Evolutionary conservation across 2,113 vertebrate species (phyloP), one percentile per base, ranked within the genome.

Genomic region (Fregetta grallaria): DNA sequence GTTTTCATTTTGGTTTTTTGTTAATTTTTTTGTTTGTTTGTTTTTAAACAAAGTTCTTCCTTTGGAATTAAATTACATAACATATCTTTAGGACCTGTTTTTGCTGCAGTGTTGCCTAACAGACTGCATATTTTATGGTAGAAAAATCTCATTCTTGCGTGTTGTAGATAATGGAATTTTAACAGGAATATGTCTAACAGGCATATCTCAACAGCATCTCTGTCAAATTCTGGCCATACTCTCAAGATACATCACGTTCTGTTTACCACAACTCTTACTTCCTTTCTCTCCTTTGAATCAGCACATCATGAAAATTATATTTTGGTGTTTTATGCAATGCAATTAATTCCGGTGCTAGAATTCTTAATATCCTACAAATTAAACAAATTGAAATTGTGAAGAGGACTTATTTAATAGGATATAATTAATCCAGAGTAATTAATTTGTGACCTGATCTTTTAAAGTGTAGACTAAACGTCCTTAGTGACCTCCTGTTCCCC

Each of bases 401-500:
- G 77, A 92, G 66, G 77, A 65, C 53, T 78, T 67, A 13, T 71
- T 94, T 72, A 92, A 68, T 79, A 82, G 58, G 74, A 82, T 93
- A 34, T 91, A 96, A 95, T 94, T 74, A 92, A 91, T 90, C 74
- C 9, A 13, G 56, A 93, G 34, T 82, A 95, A 97, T 91, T 94
- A 92, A 96, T 96, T 92, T 95, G 84, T 82, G 93, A 86, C 90
- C 87, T 23, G 84, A 76, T 91, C 61, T 90, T 91, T 53, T 16
- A 7, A 61, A 91, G 40, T 23, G 47, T 59, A 55, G 38, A 47
- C 52, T 94, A 32, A 62, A 79, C 34, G 66, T 88, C 87, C 74
- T 95, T 15, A 36, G 40, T 91, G 73, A 73, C 86, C 80, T 96
- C 84, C 65, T 77, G 73, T 29, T 92, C 63, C 86, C 63, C 50